These are phyloP conservation scores for Aricia agestis DNA, from an alignment of 1,140 invertebrate species.

Conservation along the genomic window DNA sequence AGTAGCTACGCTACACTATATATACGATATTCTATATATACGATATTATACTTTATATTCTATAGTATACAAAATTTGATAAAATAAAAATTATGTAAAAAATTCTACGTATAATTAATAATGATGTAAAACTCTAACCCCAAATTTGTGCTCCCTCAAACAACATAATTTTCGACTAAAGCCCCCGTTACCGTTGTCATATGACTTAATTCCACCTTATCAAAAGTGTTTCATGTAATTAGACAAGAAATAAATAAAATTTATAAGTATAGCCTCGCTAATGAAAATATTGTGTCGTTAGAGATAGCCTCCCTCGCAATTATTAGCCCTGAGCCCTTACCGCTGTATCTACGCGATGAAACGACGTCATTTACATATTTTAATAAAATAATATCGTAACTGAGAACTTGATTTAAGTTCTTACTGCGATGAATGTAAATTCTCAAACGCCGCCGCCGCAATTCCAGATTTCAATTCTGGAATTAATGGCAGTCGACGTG, in stretches of 20 bases:
- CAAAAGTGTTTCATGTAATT: conserved; percentile 30
- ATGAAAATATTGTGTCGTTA: conserved; percentile 68
- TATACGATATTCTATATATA: too few relatives aligned
- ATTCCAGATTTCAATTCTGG: conserved; percentile 75
- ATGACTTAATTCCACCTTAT: background rate
- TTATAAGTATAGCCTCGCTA: conserved; percentile 46
- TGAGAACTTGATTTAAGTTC: conserved; percentile 76
- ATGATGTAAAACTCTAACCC: too few relatives aligned
- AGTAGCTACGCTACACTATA: too few relatives aligned
- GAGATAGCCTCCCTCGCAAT: conserved; percentile 59
- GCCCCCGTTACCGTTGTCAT: background rate
- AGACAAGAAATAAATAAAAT: conserved; percentile 40
- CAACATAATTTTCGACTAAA: background rate
- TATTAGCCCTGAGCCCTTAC: conserved; percentile 48
- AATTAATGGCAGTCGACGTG: conserved; percentile 71
- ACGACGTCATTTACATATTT: conserved; percentile 74
- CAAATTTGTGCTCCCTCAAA: background rate
- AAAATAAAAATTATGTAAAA: too few relatives aligned
- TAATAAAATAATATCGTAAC: conserved; percentile 76
- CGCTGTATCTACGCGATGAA: conserved; percentile 58
- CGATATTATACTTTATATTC: too few relatives aligned
- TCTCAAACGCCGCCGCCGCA: conserved; percentile 65
- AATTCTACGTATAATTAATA: too few relatives aligned
- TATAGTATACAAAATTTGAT: too few relatives aligned
- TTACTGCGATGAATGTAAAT: conserved; percentile 76